phyloP scores from a whole-genome alignment of 2,113 vertebrate genomes.

The Eubucco bourcierii region DNA sequence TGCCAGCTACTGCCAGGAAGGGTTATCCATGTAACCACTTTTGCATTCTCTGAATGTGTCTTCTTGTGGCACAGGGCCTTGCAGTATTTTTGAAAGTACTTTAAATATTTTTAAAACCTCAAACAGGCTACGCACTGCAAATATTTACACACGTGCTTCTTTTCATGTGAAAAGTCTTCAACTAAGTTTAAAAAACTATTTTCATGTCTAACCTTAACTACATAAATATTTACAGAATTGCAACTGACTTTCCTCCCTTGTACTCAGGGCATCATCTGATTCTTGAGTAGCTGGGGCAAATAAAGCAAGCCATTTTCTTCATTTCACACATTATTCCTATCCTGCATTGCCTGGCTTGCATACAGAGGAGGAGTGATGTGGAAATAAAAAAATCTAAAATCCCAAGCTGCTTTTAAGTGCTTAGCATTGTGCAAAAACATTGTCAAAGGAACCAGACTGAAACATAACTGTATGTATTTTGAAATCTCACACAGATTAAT shows the following conservation, averaged over 20 bases:
- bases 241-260: neutral
- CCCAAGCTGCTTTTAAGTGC: constrained; percentile 27
- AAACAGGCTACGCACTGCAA: constrained; percentile 14
- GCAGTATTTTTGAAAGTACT: neutral
- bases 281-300: neutral
- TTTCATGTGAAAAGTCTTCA: neutral
- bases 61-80: neutral
- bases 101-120: neutral
- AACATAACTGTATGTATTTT: neutral
- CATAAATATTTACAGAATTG: constrained; percentile 14
- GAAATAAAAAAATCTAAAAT: constrained; percentile 30
- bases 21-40: rapidly evolving
- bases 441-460: neutral
- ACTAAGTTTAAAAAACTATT: neutral
- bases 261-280: neutral
- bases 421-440: neutral
- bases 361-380: neutral
- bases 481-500: neutral
- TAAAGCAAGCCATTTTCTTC: neutral
- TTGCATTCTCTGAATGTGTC: neutral
- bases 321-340: neutral
- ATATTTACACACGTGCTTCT: constrained; percentile 6
- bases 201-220: neutral
- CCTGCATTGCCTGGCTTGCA: neutral
- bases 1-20: neutral